phyloP scores from a whole-genome alignment of 2,888 invertebrate species.

The Drosophila nigricruria region DNA sequence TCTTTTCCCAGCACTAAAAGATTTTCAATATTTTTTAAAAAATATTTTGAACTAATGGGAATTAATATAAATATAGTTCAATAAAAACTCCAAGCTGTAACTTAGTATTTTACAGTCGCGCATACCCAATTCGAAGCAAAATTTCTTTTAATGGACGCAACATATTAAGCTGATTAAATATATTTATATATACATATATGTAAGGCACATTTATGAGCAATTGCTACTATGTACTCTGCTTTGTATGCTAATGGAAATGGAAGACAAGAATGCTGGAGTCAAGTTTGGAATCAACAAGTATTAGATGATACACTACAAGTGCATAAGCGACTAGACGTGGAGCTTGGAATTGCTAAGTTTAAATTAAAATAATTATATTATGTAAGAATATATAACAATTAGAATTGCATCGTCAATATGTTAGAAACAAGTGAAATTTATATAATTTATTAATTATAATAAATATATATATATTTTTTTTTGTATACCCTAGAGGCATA shows the following conservation, averaged over 20 bases:
- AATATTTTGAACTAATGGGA: neutral
- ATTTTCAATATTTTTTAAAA: neutral
- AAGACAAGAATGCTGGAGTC: constrained; percentile 1
- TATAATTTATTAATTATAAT: too few relatives aligned
- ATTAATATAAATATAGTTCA: neutral
- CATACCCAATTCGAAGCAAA: neutral
- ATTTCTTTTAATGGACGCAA: neutral
- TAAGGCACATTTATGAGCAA: constrained; percentile 7
- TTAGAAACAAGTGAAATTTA: too few relatives aligned
- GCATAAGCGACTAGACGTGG: neutral
- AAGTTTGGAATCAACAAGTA: neutral
- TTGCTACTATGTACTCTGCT: constrained; percentile 5
- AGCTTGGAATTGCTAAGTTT: neutral
- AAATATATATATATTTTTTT: too few relatives aligned
- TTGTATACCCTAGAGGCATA: too few relatives aligned
- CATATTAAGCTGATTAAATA: constrained; percentile 29
- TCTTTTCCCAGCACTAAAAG: neutral
- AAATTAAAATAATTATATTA: too few relatives aligned
- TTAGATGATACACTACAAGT: neutral
- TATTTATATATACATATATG: constrained; percentile 5
- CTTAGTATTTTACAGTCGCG: neutral
- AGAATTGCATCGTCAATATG: too few relatives aligned
- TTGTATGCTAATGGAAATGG: constrained; percentile 13
- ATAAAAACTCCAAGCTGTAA: neutral
- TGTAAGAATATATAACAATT: too few relatives aligned